phyloP scores from a whole-genome alignment of 2,113 vertebrate species.

The Cebus imitator region DNA sequence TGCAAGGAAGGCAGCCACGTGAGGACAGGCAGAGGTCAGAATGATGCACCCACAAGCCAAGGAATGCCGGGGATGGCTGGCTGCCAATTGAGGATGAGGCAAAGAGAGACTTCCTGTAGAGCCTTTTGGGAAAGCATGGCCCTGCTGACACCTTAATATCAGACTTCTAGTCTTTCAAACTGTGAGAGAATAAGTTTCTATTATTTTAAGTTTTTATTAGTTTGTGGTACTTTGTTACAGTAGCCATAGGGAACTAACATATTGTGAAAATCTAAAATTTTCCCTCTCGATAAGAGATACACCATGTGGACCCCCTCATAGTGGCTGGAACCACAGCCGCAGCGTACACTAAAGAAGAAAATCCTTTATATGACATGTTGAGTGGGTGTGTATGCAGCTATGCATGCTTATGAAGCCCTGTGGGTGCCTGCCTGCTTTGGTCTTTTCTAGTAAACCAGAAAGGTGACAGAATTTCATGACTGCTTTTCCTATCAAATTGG shows the following conservation, averaged over 20 bases:
- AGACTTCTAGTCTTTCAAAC: neutral
- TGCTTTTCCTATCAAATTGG: neutral
- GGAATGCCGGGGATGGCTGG: neutral
- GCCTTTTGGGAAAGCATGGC: neutral
- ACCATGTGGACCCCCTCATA: no score
- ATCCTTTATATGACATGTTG: accelerated
- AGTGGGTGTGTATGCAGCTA: neutral
- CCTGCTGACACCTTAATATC: neutral
- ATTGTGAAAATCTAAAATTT: neutral
- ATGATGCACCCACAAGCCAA: neutral
- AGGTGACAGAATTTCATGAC: neutral
- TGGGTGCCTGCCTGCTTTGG: neutral
- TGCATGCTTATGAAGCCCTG: accelerated
- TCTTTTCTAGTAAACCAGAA: neutral
- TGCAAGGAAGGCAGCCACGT: neutral
- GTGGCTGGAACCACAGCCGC: neutral
- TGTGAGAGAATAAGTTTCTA: neutral
- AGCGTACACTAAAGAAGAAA: neutral
- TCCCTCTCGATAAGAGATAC: neutral
- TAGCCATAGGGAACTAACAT: neutral
- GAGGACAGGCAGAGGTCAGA: neutral
- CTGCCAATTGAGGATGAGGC: neutral
- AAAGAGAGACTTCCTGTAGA: neutral
- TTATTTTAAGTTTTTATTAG: neutral
- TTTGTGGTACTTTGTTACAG: neutral